Evolutionary conservation across 2,113 vertebrate genomes (phyloP).

Genomic region (Brienomyrus longianalis): DNA sequence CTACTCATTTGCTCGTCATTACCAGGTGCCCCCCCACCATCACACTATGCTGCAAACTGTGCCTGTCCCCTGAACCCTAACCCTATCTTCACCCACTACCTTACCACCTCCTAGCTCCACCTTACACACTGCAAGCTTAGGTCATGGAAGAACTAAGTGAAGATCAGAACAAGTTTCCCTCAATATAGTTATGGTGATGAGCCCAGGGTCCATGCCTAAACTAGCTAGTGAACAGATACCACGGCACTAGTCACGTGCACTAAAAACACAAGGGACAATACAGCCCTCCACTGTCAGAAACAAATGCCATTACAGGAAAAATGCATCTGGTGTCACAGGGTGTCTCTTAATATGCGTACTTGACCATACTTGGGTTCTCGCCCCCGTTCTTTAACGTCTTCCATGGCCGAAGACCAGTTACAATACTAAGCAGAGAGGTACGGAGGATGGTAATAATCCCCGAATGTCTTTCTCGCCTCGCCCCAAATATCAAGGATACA

Average conservation of each 20-base stretch:
- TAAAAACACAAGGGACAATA: background rate
- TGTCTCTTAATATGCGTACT: background rate
- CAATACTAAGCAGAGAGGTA: background rate
- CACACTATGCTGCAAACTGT: background rate
- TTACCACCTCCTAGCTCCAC: background rate
- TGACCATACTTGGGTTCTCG: background rate
- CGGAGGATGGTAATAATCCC: background rate
- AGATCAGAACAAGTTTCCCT: background rate
- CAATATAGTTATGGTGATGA: background rate
- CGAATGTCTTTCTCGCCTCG: background rate
- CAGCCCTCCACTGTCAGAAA: background rate
- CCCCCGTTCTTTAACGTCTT: background rate
- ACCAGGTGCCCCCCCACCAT: background rate
- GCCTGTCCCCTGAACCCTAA: background rate
- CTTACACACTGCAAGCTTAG: constrained; percentile 12
- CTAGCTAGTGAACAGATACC: background rate
- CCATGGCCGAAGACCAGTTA: background rate
- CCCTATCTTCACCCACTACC: background rate
- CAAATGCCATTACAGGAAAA: background rate
- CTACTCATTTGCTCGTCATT: background rate
- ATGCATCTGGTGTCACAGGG: background rate
- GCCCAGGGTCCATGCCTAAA: background rate
- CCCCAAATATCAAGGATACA: background rate
- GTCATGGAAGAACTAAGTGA: constrained; percentile 19
- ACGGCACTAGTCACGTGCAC: background rate